Evolutionary conservation across 2,797 vertebrate species (phyloP).

Genomic region (Astyanax mexicanus): DNA sequence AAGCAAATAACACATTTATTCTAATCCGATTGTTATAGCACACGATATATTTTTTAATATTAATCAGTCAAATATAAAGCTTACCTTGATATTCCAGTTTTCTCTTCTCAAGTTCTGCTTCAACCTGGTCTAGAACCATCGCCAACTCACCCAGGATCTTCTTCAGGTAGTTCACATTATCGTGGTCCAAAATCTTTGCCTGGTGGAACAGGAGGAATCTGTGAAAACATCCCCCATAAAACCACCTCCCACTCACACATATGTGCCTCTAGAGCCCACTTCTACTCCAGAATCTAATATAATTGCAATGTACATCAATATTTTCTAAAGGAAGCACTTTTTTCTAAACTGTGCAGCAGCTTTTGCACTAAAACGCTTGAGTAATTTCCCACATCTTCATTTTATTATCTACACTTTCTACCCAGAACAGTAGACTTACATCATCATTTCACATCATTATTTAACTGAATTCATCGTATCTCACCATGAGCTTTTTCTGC

Average conservation of each 20-base stretch:
- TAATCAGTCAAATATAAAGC: not conserved
- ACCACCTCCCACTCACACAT: not conserved
- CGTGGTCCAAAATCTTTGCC: slow-evolving; percentile 98
- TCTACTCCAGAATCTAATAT: not conserved
- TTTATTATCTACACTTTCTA: too few relatives aligned
- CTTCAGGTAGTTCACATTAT: slow-evolving; percentile 97
- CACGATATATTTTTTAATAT: too few relatives aligned
- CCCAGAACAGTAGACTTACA: too few relatives aligned
- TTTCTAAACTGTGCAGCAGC: not conserved
- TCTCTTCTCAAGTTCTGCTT: slow-evolving; percentile 96
- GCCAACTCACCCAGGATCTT: slow-evolving; percentile 95
- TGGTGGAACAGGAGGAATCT: slow-evolving; percentile 58
- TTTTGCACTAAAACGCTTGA: not conserved
- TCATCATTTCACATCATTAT: too few relatives aligned
- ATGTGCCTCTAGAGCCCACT: not conserved
- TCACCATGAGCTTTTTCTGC: slow-evolving; percentile 99
- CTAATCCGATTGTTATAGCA: too few relatives aligned
- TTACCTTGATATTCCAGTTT: slow-evolving; percentile 96
- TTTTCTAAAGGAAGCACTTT: too few relatives aligned
- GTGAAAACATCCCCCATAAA: not conserved
- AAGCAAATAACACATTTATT: too few relatives aligned
- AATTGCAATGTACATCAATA: too few relatives aligned
- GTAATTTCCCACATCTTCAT: too few relatives aligned
- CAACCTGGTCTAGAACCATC: slow-evolving; percentile 98
- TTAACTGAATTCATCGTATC: too few relatives aligned